Conservation (phyloP, 1,140 invertebrate species). For the Belonocnema kinseyi region DNA sequence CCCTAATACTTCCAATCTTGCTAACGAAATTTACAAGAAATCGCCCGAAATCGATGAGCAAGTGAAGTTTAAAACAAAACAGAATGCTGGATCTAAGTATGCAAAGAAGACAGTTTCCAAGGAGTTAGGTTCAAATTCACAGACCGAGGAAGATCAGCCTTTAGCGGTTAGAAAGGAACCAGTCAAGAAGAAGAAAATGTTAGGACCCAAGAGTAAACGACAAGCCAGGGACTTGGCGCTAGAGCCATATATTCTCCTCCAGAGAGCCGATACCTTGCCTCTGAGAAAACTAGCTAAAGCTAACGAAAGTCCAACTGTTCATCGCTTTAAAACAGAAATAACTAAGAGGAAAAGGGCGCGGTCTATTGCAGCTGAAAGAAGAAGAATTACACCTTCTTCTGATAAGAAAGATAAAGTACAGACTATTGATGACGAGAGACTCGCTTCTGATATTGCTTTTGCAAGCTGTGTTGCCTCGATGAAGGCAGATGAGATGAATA, state of each 20-base stretch:
- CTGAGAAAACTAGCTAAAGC: conserved; percentile 55
- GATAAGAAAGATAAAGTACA: conserved; percentile 36
- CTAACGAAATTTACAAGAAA: conserved; percentile 20
- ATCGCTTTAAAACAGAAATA: conserved; percentile 43
- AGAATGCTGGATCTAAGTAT: conserved; percentile 38
- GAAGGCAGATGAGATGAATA: conserved; percentile 35
- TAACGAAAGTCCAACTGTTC: conserved; percentile 63
- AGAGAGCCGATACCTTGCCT: conserved; percentile 60
- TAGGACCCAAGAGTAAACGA: conserved; percentile 45
- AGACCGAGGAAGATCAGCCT: conserved; percentile 56
- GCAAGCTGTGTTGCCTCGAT: conserved; percentile 41
- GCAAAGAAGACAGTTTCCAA: conserved; percentile 45
- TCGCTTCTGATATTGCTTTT: conserved; percentile 55
- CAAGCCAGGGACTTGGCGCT: conserved; percentile 47
- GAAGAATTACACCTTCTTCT: not conserved
- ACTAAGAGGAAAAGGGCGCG: conserved; percentile 40
- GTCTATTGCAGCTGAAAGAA: not conserved
- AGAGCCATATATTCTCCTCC: conserved; percentile 60
- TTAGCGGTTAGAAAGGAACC: not conserved
- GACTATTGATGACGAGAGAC: conserved; percentile 52
- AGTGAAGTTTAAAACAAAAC: conserved; percentile 37
- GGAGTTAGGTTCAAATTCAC: conserved; percentile 46
- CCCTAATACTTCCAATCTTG: not conserved
- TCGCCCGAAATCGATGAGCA: conserved; percentile 18
- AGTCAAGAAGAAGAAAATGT: conserved; percentile 34